A percentile compares a stretch with the other conserved stretches of the same genome.
These are phyloP conservation scores for Etheostoma spectabile DNA, from an alignment of 2,113 vertebrate species.

Conservation along the genomic window DNA sequence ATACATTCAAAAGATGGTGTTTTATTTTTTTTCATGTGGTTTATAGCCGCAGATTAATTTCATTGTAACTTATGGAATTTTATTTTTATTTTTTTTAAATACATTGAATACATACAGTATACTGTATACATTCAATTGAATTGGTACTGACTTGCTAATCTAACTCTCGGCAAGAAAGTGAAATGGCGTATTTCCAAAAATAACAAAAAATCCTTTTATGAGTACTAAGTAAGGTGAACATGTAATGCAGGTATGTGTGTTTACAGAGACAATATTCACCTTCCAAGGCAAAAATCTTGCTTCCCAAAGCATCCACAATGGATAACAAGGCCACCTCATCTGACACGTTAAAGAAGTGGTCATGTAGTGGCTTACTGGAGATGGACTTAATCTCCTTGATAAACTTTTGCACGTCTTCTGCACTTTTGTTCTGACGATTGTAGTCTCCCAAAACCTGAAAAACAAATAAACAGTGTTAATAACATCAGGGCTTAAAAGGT, in stretches of 20 bases:
- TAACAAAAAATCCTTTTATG: not conserved
- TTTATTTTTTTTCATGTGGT: too few relatives aligned
- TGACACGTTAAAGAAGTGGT: slow-evolving; percentile 98
- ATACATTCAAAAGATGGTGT: too few relatives aligned
- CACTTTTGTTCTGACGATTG: slow-evolving; percentile 91
- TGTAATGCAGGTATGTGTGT: not conserved
- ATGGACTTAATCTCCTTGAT: slow-evolving; percentile 93
- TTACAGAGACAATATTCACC: slow-evolving; percentile 79
- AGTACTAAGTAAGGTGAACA: not conserved
- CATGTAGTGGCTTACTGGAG: slow-evolving; percentile 88
- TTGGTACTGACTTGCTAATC: too few relatives aligned
- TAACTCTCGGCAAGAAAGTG: not conserved
- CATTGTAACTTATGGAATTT: too few relatives aligned
- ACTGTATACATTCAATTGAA: too few relatives aligned
- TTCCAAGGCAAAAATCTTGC: slow-evolving; percentile 96
- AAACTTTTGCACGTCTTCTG: slow-evolving; percentile 85
- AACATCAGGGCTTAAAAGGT: too few relatives aligned
- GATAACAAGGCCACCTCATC: slow-evolving; percentile 91
- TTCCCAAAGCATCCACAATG: slow-evolving; percentile 93
- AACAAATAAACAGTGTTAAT: not conserved
- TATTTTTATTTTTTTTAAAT: too few relatives aligned
- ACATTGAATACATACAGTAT: too few relatives aligned
- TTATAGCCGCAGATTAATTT: too few relatives aligned
- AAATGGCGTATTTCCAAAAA: too few relatives aligned
- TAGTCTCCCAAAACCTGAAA: slow-evolving; percentile 95